Evolutionary conservation across 2,113 vertebrate species (phyloP).

Genomic region (Taxidea taxus): DNA sequence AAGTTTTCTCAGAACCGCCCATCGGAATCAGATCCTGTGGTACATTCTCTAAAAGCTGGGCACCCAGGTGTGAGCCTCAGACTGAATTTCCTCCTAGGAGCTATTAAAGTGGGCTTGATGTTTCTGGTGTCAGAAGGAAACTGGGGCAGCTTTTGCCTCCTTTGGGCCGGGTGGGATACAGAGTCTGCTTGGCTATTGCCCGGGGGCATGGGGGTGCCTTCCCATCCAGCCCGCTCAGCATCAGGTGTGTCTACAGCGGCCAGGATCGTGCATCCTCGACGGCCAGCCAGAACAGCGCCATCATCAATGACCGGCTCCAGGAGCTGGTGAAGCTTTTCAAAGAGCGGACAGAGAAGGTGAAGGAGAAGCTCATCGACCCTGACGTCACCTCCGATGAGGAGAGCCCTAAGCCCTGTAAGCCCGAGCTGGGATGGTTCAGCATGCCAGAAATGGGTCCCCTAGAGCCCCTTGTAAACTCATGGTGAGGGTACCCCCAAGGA

Average conservation of each 20-base stretch:
- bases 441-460: accelerated
- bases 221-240: neutral
- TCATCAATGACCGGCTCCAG: constrained; percentile 88
- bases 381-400: constrained; percentile 91
- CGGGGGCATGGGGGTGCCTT: accelerated
- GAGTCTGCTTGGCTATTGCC: neutral
- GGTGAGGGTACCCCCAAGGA: neutral
- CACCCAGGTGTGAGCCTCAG: neutral
- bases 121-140: neutral
- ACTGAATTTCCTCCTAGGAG: neutral
- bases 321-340: constrained; percentile 93
- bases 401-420: constrained; percentile 90
- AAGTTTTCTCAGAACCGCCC: neutral
- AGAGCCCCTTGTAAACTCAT: neutral
- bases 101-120: neutral
- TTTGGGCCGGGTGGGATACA: neutral
- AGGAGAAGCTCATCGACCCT: constrained; percentile 90
- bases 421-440: no score
- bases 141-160: neutral
- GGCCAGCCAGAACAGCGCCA: constrained; percentile 84
- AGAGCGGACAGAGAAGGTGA: constrained; percentile 90
- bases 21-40: neutral
- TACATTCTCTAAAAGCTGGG: neutral
- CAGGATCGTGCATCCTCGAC: constrained; percentile 83
- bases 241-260: constrained; percentile 63